phyloP scores from a whole-genome alignment of 1,140 invertebrate species.

The Drusus annulatus region DNA sequence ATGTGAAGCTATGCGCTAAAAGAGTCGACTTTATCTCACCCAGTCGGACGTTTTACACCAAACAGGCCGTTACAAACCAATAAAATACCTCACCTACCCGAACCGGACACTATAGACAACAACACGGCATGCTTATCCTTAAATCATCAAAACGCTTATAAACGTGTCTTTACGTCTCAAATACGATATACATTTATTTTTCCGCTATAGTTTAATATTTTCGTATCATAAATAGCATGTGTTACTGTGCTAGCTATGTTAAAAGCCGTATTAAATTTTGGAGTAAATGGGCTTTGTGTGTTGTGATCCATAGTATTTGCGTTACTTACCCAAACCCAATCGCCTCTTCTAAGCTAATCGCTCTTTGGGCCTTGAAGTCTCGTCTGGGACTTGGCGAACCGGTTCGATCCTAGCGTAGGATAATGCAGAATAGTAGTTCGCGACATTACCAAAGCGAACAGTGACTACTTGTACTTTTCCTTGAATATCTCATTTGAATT shows the following conservation, averaged over 20 bases:
- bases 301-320: too few relatives aligned
- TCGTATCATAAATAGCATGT: too few relatives aligned
- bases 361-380: constrained; percentile 31
- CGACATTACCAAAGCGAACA: background rate
- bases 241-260: too few relatives aligned
- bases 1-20: background rate
- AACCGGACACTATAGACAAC: too few relatives aligned
- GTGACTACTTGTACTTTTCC: background rate
- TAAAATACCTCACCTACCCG: too few relatives aligned
- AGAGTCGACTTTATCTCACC: background rate
- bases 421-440: background rate
- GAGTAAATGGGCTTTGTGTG: too few relatives aligned
- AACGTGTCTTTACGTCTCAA: too few relatives aligned
- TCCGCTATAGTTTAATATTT: too few relatives aligned
- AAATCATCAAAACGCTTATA: too few relatives aligned
- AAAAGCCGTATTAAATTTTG: too few relatives aligned
- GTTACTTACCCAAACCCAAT: constrained; percentile 6
- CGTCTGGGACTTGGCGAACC: background rate
- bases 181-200: too few relatives aligned
- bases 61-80: background rate
- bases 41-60: background rate
- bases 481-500: constrained; percentile 12
- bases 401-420: background rate
- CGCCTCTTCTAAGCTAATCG: background rate
- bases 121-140: too few relatives aligned